A percentile compares a stretch with the other conserved stretches of the same genome.
Evolutionary conservation across 2,113 vertebrate genomes (phyloP).

Genomic region (Copsychus sechellarum): DNA sequence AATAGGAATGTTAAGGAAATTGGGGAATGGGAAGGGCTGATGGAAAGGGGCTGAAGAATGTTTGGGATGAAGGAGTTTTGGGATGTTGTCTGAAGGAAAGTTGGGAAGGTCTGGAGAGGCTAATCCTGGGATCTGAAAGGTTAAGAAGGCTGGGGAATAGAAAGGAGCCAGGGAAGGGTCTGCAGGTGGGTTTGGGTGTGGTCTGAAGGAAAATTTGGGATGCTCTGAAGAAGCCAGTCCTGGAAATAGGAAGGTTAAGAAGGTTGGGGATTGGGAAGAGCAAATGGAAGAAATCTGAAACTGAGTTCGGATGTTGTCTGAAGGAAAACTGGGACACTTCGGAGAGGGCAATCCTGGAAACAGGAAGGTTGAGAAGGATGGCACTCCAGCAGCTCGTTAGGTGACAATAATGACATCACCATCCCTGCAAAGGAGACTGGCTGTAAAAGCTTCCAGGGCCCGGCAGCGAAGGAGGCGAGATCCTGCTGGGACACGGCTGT

Average conservation of each 20-base stretch:
- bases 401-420: not conserved
- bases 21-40: not conserved
- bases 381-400: not conserved
- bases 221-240: too few relatives aligned
- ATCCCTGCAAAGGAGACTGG: not conserved
- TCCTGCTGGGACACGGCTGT: fast-evolving
- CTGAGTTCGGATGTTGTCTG: not conserved
- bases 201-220: not conserved
- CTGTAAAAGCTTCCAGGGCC: not conserved
- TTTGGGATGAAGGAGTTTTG: too few relatives aligned
- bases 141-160: not conserved
- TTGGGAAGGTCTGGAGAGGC: not conserved
- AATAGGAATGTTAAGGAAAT: not conserved
- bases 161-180: not conserved
- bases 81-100: not conserved
- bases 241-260: not conserved
- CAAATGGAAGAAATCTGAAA: too few relatives aligned
- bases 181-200: not conserved
- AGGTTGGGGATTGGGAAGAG: not conserved
- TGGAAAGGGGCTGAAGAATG: not conserved
- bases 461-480: fast-evolving
- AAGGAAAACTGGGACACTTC: not conserved
- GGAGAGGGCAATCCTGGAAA: not conserved
- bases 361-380: not conserved
- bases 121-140: not conserved